Conservation (phyloP, 1,140 invertebrate genomes). For the Drosophila sp. region DNA sequence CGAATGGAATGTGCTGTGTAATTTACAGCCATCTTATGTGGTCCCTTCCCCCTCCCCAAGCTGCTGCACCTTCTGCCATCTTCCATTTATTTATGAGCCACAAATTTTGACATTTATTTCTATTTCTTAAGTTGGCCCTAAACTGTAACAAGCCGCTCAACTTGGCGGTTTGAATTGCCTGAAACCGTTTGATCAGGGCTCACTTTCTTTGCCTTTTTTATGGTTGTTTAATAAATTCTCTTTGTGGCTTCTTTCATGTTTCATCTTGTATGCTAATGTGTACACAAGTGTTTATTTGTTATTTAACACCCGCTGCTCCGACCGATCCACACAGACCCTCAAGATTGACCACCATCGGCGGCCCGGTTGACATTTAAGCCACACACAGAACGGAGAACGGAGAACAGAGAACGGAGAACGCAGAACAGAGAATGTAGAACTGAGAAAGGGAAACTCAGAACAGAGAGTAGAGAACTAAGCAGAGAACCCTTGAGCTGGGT, state of each 20-base stretch:
- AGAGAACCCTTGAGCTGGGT: slow-evolving; percentile 7
- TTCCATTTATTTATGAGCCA: slow-evolving; percentile 65
- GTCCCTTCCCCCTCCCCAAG: slow-evolving; percentile 6
- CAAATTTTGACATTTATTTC: slow-evolving; percentile 75
- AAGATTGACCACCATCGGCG: slow-evolving; percentile 64
- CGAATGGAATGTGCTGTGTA: slow-evolving; percentile 66
- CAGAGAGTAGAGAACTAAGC: neutral
- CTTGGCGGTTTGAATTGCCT: neutral
- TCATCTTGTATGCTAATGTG: slow-evolving; percentile 65
- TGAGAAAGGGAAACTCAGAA: neutral
- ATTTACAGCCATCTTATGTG: slow-evolving; percentile 61
- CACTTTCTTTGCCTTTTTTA: slow-evolving; percentile 46
- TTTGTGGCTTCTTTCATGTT: slow-evolving; percentile 21
- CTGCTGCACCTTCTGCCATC: neutral
- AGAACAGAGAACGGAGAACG: neutral
- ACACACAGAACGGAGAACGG: slow-evolving; percentile 35
- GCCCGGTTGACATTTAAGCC: slow-evolving; percentile 43
- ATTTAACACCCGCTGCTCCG: slow-evolving; percentile 73
- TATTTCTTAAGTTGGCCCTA: slow-evolving; percentile 4
- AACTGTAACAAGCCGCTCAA: slow-evolving; percentile 43
- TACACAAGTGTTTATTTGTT: slow-evolving; percentile 83
- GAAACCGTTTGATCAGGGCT: slow-evolving; percentile 40
- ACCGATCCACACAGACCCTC: slow-evolving; percentile 16
- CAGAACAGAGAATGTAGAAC: neutral
- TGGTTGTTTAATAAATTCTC: slow-evolving; percentile 63